A percentile compares a stretch with the other conserved stretches of the same genome.
phyloP scores from a whole-genome alignment of 1,140 invertebrate genomes.

The Drosophila parvula region DNA sequence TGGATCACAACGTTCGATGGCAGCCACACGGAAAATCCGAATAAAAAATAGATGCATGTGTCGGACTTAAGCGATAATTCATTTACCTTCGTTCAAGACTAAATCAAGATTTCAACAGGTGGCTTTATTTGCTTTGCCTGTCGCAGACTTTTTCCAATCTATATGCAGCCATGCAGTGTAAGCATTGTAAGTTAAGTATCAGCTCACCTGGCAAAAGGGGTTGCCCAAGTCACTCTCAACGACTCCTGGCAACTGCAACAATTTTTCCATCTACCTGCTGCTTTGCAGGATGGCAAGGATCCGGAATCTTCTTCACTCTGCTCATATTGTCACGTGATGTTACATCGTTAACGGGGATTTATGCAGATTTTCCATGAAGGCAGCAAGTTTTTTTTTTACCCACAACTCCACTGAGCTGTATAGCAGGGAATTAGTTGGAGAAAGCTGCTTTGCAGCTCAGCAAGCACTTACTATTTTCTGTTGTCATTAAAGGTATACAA shows the following conservation, averaged over 20 bases:
- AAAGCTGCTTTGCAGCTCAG: slow-evolving; percentile 2
- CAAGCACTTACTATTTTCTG: not conserved
- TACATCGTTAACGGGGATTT: slow-evolving; percentile 49
- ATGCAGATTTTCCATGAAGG: slow-evolving; percentile 36
- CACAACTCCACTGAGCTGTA: slow-evolving; percentile 3
- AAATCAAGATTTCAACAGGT: slow-evolving; percentile 32
- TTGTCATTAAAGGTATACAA: not conserved
- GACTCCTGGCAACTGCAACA: slow-evolving; percentile 25
- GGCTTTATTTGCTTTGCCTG: not conserved
- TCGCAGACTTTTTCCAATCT: slow-evolving; percentile 22
- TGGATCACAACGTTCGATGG: slow-evolving; percentile 4
- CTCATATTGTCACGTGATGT: slow-evolving; percentile 45
- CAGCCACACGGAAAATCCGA: slow-evolving; percentile 12
- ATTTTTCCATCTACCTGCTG: slow-evolving; percentile 27
- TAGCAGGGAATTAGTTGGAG: not conserved
- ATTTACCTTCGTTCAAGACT: slow-evolving; percentile 18
- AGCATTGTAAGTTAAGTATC: slow-evolving; percentile 24
- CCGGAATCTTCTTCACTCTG: not conserved
- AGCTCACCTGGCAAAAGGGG: slow-evolving; percentile 2
- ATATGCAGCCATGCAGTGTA: slow-evolving; percentile 27
- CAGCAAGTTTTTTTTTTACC: slow-evolving; percentile 32
- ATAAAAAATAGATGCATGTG: not conserved
- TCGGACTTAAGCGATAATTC: slow-evolving; percentile 39
- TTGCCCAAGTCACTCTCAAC: slow-evolving; percentile 10
- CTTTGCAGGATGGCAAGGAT: not conserved